A percentile compares a stretch with the other conserved stretches of the same genome.
Conservation (phyloP, 2,888 invertebrate genomes). For the Ophioninae sp. region DNA sequence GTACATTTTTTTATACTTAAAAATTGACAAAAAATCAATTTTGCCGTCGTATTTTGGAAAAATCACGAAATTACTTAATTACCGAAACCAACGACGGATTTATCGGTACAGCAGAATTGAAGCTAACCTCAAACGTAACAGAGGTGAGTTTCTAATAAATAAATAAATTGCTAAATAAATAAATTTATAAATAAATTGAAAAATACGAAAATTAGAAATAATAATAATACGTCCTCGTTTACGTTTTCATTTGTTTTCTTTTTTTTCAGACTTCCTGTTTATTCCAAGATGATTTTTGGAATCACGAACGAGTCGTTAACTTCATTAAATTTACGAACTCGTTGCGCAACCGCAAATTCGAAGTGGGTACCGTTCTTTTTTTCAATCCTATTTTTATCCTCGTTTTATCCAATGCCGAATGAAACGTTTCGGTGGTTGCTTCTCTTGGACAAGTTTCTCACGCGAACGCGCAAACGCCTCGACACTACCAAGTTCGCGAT, state of each 20-base stretch:
- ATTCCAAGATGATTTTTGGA: not conserved
- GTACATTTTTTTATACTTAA: no score
- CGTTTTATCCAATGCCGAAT: not conserved
- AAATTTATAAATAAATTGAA: no score
- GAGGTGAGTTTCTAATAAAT: no score
- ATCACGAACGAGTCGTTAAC: no score
- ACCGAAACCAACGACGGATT: no score
- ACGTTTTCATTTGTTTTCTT: not conserved
- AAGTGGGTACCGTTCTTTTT: slow-evolving; percentile 5
- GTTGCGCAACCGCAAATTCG: slow-evolving; percentile 3
- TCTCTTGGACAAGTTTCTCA: slow-evolving; percentile 24
- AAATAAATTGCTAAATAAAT: not conserved
- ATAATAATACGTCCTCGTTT: not conserved
- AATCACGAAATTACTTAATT: no score
- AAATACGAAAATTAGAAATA: no score
- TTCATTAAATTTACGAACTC: not conserved
- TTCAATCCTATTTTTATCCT: no score
- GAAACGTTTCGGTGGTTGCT: not conserved
- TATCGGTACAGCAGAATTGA: no score
- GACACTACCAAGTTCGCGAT: not conserved
- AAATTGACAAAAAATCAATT: no score
- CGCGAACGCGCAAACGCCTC: slow-evolving; percentile 8
- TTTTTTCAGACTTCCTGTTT: not conserved
- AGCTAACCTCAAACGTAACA: no score
- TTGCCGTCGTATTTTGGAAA: no score